Conservation (phyloP, 2,888 invertebrate species). For the Rhopalosiphum nymphaeae region DNA sequence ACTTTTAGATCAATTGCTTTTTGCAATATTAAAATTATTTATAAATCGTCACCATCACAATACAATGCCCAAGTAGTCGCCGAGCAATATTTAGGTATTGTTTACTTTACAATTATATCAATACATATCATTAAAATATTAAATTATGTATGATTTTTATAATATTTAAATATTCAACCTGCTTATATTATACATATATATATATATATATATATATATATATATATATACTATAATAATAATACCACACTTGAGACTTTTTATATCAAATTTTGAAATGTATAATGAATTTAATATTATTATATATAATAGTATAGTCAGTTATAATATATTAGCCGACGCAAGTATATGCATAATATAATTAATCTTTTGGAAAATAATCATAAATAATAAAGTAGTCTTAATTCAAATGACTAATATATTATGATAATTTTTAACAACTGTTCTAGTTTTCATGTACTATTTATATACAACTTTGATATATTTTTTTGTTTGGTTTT, state of each 20-base stretch:
- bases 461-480: slow-evolving; percentile 14
- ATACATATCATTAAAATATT: too few species aligned
- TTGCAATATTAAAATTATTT: too few species aligned
- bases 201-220: too few species aligned
- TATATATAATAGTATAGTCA: background rate
- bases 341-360: background rate
- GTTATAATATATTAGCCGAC: background rate
- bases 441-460: background rate
- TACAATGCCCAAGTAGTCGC: too few species aligned
- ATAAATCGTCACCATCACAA: too few species aligned
- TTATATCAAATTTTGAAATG: background rate
- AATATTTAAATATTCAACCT: too few species aligned
- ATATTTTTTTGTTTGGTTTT: background rate
- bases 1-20: too few species aligned
- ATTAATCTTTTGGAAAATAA: slow-evolving; percentile 5
- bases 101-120: too few species aligned
- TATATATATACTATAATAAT: too few species aligned
- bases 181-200: too few species aligned
- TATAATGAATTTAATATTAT: background rate
- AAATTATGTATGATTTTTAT: too few species aligned
- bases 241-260: background rate
- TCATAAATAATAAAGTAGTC: slow-evolving; percentile 11
- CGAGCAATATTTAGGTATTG: too few species aligned
- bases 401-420: background rate
- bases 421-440: slow-evolving; percentile 13